Evolutionary conservation across 1,140 invertebrate genomes (phyloP).

Genomic region (Lasioglossum albipes): DNA sequence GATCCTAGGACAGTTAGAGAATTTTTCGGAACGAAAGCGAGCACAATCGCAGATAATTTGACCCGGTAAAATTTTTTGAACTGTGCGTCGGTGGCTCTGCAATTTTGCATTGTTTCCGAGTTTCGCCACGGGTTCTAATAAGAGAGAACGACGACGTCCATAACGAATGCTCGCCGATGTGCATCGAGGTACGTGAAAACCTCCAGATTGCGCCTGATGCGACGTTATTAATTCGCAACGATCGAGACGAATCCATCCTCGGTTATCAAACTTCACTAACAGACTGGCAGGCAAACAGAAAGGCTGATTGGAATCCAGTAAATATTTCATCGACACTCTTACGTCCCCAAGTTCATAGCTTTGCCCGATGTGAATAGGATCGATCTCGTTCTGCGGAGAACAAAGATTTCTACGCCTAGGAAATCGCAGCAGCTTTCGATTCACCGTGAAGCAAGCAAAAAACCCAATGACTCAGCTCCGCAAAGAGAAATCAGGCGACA

Average conservation of each 20-base stretch:
- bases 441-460: conserved; percentile 64
- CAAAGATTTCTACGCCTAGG: conserved; percentile 66
- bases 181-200: background rate
- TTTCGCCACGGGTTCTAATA: background rate
- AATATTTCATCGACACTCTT: too few relatives aligned
- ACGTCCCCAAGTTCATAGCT: background rate
- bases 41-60: too few relatives aligned
- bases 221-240: conserved; percentile 62
- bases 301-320: too few relatives aligned
- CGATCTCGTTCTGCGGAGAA: background rate
- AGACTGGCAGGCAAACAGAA: conserved; percentile 9
- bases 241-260: conserved; percentile 26
- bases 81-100: too few relatives aligned
- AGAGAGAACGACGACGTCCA: background rate
- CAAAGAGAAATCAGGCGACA: conserved; percentile 67
- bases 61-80: too few relatives aligned
- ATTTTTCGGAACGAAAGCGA: too few relatives aligned
- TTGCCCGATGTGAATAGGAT: background rate
- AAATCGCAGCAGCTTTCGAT: conserved; percentile 65
- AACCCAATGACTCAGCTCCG: conserved; percentile 65
- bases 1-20: too few relatives aligned
- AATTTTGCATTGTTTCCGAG: background rate
- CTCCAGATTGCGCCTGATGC: conserved; percentile 44
- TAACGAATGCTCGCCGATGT: conserved; percentile 24
- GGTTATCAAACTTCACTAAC: conserved; percentile 45